Base-by-base conservation (phyloP, 30 jellyfish, hydroid and myxozoan genomes). In the Aurelia aurita region DNA sequence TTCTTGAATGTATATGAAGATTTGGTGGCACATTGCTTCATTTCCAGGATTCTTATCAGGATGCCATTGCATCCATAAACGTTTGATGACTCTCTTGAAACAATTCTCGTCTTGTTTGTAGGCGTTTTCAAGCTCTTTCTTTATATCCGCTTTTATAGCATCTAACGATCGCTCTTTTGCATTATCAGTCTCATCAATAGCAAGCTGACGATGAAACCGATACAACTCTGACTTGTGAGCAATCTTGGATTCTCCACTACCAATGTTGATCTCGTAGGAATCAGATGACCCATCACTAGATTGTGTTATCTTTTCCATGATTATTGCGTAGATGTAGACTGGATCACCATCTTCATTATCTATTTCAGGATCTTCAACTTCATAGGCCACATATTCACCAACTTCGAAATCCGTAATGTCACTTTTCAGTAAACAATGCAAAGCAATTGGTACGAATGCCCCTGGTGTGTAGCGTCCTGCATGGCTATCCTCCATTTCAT, bases 321-420 rank as follows among this genome's bases (percentile, higher is more conserved):
- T 76, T 29, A 46, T 54, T 5, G 87, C 97, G 57, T 82, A 90
- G 45, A 83, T 83, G 76, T 58, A 90, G 27, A 45, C 51, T 19
- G 86, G 81, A 6, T 75, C 89, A 1, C 87, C 97, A n/a, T 69
- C 85, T 2, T 49, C 32, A 82, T 67, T 25, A 21, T 64, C 83
- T 43, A 62, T n/a, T 2, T 22, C 74, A 27, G 90, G 90, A 53
- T 82, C 92, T 43, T 70, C 85, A 7, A 59, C 89, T 32, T 90
- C 96, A 63, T 60, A 58, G 20, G 97, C 97, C 19, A 82, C 96
- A 43, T 90, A 84, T 53, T 90, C 97, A 57, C 82, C 97, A 28
- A 43, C 78, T 29, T 66, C 84, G 63, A 90, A 84, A 15, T 55
- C 66, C 18, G 77, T 13, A 27, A 82, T 62, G 22, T 90, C 95